Evolutionary conservation across 2,797 vertebrate species (phyloP).

Genomic region (Argya squamiceps): DNA sequence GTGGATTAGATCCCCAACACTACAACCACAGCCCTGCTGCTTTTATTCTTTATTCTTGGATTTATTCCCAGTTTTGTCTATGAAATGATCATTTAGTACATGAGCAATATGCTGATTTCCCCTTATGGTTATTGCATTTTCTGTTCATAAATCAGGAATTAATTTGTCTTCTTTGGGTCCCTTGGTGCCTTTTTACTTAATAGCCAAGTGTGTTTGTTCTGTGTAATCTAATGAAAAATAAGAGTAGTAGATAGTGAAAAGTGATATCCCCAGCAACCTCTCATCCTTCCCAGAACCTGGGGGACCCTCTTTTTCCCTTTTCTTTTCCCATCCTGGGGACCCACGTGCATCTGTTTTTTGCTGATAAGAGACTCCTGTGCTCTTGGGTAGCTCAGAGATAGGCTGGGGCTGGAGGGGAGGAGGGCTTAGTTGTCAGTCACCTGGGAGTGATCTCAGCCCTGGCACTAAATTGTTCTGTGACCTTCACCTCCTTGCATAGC

Average conservation of each 20-base stretch:
- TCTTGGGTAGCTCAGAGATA: slow-evolving; percentile 6
- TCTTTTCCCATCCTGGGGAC: background rate
- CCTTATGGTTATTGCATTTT: slow-evolving; percentile 44
- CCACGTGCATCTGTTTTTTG: slow-evolving; percentile 33
- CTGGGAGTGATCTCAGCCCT: slow-evolving; percentile 7
- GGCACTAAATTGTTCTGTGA: slow-evolving; percentile 37
- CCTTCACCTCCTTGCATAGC: slow-evolving; percentile 36
- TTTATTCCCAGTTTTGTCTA: slow-evolving; percentile 58
- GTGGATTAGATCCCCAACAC: background rate
- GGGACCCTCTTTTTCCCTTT: background rate
- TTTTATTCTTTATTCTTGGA: slow-evolving; percentile 43
- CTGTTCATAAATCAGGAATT: slow-evolving; percentile 64
- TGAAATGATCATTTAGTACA: slow-evolving; percentile 55
- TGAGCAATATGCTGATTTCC: slow-evolving; percentile 60
- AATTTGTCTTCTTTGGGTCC: slow-evolving; percentile 60
- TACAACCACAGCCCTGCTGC: background rate
- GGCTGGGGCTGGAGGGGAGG: background rate
- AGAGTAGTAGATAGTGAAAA: background rate
- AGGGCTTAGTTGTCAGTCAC: slow-evolving; percentile 9
- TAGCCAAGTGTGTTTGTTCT: slow-evolving; percentile 41
- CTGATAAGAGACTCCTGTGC: slow-evolving; percentile 56
- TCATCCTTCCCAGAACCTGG: background rate
- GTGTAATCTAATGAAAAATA: slow-evolving; percentile 44
- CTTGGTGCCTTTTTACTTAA: slow-evolving; percentile 43
- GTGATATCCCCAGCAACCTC: background rate